phyloP scores from a whole-genome alignment of 2,888 invertebrate species.

The Drosophila kuntzei region DNA sequence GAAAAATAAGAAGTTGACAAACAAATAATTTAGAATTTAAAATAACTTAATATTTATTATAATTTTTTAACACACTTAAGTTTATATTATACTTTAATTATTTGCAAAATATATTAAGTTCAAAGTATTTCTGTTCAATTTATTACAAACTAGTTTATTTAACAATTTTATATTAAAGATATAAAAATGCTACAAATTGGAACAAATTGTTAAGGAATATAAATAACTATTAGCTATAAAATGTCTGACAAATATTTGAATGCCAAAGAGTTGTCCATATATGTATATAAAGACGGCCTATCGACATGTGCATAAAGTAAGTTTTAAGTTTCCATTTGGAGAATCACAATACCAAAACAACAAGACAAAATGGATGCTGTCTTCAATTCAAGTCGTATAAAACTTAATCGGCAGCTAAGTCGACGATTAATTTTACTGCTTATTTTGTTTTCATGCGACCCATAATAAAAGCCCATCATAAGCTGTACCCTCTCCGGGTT shows the following conservation, averaged over 20 bases:
- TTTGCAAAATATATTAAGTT: background rate
- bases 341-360: conserved; percentile 13
- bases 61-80: no score
- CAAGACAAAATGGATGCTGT: conserved; percentile 60
- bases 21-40: no score
- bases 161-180: background rate
- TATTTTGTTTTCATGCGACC: conserved; percentile 72
- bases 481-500: conserved; percentile 40
- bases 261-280: conserved; percentile 13
- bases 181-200: conserved; percentile 34
- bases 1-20: no score
- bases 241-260: conserved; percentile 7
- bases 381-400: conserved; percentile 52
- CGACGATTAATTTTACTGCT: conserved; percentile 78
- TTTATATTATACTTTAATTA: no score
- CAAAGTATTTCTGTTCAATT: background rate
- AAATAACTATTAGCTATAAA: background rate
- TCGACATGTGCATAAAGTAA: conserved; percentile 21
- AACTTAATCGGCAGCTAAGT: conserved; percentile 71
- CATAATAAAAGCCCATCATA: conserved; percentile 61
- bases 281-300: conserved; percentile 11
- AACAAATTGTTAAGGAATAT: conserved; percentile 28
- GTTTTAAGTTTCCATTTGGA: conserved; percentile 32
- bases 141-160: background rate
- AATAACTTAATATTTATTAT: no score